These are phyloP conservation scores for Hepsetus odoe DNA, from an alignment of 2,113 vertebrate genomes.

Conservation along the genomic window DNA sequence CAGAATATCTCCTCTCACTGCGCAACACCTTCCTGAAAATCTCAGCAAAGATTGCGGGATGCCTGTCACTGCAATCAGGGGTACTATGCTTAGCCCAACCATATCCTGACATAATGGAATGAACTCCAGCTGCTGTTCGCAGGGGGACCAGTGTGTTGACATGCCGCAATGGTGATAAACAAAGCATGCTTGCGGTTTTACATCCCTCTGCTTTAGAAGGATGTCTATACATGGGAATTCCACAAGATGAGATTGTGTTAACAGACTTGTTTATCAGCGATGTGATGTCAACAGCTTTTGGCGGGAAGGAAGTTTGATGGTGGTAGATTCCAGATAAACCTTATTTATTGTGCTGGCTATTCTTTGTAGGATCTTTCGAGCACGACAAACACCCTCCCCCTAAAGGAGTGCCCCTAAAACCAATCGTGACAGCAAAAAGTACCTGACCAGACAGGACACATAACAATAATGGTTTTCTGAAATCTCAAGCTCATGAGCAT, in stretches of 20 bases:
- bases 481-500: neutral
- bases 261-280: slow-evolving; percentile 23
- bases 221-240: neutral
- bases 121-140: neutral
- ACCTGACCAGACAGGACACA: slow-evolving; percentile 36
- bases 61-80: neutral
- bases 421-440: slow-evolving; percentile 30
- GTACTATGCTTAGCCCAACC: neutral
- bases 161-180: neutral
- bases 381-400: neutral
- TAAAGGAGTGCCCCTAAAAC: slow-evolving; percentile 24
- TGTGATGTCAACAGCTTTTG: slow-evolving; percentile 9
- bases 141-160: neutral
- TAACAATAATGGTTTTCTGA: slow-evolving; percentile 41
- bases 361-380: neutral
- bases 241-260: slow-evolving; percentile 17
- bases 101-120: neutral
- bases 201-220: neutral
- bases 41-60: neutral
- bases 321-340: neutral
- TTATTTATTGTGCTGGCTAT: neutral
- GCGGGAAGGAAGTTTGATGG: slow-evolving; percentile 16
- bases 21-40: neutral
- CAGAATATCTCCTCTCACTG: neutral
- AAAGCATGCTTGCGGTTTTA: neutral